Evolutionary conservation across 2,888 invertebrate genomes (phyloP), one percentile per base, ranked within the genome.

Genomic region (Drosophila stalkeri): DNA sequence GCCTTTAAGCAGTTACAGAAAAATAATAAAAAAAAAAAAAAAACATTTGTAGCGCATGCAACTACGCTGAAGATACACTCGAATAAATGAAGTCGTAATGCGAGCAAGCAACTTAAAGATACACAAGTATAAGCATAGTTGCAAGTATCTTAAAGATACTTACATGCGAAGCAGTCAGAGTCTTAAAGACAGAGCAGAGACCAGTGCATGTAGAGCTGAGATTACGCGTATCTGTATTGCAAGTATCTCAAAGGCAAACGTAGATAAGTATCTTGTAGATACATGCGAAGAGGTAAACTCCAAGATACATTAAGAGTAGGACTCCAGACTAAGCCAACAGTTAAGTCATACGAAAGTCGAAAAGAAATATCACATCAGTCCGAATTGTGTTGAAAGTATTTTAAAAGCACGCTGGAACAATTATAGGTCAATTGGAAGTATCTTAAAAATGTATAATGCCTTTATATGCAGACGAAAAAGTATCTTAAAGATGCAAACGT

Each of bases 111-210:
- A 18, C 51, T 51, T 8, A 51, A 35, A 51, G 33, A 18, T 33
- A 12, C 18, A 6, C 12, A 6, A 33, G 33, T 2, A 6, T 1
- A n/a, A 9, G 47, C 16, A 44, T 0, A 4, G 11, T 18, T 20
- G 44, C 44, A 16, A n/a, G 49, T n/a, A 49, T 31, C n/a, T 49
- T n/a, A 11, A 49, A 33, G 31, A 49, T 33, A 49, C 27, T 27
- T 1, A 6, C n/a, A 47, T 8, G 46, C 14, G 23, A 6, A 27
- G 9, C 47, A 9, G 31, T 9, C n/a, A 11, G 47, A 8, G 7
- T 23, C 6, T 46, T 7, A 14, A 46, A 46, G 46, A 47, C 23
- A 11, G 11, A 35, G 27, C 27, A 27, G 27, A 27, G 27, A 27
- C 2, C 27, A 27, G 27, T 5, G 27, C 27, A 5, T 27, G 27